Evolutionary conservation across 2,888 invertebrate genomes (phyloP).

Genomic region (Melieria crassipennis): DNA sequence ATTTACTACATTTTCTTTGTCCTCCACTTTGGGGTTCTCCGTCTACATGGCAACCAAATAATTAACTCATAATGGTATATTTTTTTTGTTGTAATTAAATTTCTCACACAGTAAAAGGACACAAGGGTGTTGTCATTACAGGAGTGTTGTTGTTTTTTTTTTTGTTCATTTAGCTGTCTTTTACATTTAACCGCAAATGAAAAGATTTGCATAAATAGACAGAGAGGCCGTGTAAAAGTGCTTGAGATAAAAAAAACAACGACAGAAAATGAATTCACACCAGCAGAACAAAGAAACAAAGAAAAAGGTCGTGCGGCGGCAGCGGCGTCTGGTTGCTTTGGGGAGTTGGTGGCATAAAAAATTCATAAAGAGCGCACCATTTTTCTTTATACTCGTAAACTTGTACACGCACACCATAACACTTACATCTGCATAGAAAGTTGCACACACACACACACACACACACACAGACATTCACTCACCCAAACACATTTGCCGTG

Average conservation of each 20-base stretch:
- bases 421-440: not conserved
- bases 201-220: not conserved
- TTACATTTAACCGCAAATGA: constrained; percentile 1
- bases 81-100: too few relatives aligned
- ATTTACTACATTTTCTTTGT: too few relatives aligned
- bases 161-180: too few relatives aligned
- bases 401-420: not conserved
- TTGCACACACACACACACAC: too few relatives aligned
- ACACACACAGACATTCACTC: not conserved
- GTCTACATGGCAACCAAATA: too few relatives aligned
- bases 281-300: not conserved
- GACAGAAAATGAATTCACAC: not conserved
- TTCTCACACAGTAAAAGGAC: too few relatives aligned
- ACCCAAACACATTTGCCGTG: not conserved
- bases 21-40: too few relatives aligned
- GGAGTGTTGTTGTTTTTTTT: too few relatives aligned
- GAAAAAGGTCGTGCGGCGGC: not conserved
- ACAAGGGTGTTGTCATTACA: too few relatives aligned
- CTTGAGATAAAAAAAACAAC: not conserved
- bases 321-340: not conserved
- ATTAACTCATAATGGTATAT: too few relatives aligned
- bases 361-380: not conserved
- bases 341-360: not conserved
- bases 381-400: not conserved
- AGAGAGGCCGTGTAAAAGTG: too few relatives aligned